Conservation (phyloP, 2,888 invertebrate genomes). For the Synergus japonicus region DNA sequence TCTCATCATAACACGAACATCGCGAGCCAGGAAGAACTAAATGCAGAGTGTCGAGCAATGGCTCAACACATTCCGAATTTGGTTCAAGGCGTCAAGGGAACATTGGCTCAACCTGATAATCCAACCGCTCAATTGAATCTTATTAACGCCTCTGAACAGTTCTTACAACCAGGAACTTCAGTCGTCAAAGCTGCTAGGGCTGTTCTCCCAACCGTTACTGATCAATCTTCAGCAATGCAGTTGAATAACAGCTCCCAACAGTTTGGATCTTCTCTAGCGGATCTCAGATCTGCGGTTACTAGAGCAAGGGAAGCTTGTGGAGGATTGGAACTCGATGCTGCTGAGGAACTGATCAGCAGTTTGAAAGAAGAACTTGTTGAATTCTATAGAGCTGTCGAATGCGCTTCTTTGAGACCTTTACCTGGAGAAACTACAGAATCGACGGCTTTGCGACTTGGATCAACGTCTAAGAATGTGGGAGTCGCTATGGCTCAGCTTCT, state of each 20-base stretch:
- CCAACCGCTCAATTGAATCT: constrained; percentile 88
- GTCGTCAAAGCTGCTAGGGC: constrained; percentile 88
- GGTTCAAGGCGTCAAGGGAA: constrained; percentile 87
- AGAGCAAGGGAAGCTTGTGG: constrained; percentile 88
- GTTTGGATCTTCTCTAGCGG: constrained; percentile 82
- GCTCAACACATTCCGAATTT: constrained; percentile 89
- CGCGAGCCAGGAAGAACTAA: constrained; percentile 84
- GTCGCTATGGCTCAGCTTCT: constrained; percentile 91
- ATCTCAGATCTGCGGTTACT: constrained; percentile 83
- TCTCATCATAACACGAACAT: constrained; percentile 85
- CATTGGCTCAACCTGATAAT: constrained; percentile 84
- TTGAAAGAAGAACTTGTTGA: constrained; percentile 91
- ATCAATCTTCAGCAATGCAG: constrained; percentile 87
- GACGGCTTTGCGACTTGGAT: constrained; percentile 80
- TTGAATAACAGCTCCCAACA: constrained; percentile 86
- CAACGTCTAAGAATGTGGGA: constrained; percentile 87
- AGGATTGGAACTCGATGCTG: constrained; percentile 91
- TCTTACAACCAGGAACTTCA: constrained; percentile 85
- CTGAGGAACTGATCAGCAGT: constrained; percentile 88
- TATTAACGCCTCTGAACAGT: constrained; percentile 90
- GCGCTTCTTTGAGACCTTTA: constrained; percentile 86
- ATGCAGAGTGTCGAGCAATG: constrained; percentile 86
- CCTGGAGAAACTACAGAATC: constrained; percentile 89
- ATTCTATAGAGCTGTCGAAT: constrained; percentile 86
- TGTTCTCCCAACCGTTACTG: constrained; percentile 89